These are phyloP conservation scores for Lycocerus yunnanus DNA, from an alignment of 2,888 invertebrate genomes.

Conservation along the genomic window DNA sequence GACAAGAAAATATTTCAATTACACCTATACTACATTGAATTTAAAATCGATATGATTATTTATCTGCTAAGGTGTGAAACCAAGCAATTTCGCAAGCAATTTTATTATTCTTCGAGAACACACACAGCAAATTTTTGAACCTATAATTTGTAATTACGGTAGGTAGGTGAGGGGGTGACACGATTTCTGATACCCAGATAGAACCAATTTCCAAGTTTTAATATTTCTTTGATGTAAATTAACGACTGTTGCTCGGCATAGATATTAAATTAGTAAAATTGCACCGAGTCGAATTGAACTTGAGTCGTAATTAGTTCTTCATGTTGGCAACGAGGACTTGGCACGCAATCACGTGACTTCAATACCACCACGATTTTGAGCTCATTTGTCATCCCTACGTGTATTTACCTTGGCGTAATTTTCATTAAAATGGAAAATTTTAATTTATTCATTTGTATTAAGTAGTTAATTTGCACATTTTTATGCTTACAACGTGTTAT, in stretches of 20 bases:
- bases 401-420: conserved; percentile 15
- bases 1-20: too few relatives aligned
- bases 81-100: neutral
- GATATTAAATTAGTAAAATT: conserved; percentile 52
- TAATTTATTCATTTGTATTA: neutral
- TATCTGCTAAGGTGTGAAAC: neutral
- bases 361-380: conserved; percentile 19
- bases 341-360: conserved; percentile 51
- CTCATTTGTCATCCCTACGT: conserved; percentile 18
- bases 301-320: conserved; percentile 50
- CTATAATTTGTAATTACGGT: neutral
- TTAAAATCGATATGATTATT: neutral
- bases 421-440: neutral
- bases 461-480: neutral
- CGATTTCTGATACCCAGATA: conserved; percentile 5
- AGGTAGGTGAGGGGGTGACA: neutral
- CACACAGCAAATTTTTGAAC: neutral
- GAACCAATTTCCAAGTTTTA: conserved; percentile 20
- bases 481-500: neutral
- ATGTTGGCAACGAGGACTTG: conserved; percentile 46
- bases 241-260: conserved; percentile 33
- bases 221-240: conserved; percentile 22
- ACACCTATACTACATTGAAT: too few relatives aligned
- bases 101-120: neutral
- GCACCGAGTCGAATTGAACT: conserved; percentile 46